Percentiles rank a stretch among this genome's conserved stretches.
Conservation (phyloP, 2,888 invertebrate genomes). For the Ectemnius continuus region DNA sequence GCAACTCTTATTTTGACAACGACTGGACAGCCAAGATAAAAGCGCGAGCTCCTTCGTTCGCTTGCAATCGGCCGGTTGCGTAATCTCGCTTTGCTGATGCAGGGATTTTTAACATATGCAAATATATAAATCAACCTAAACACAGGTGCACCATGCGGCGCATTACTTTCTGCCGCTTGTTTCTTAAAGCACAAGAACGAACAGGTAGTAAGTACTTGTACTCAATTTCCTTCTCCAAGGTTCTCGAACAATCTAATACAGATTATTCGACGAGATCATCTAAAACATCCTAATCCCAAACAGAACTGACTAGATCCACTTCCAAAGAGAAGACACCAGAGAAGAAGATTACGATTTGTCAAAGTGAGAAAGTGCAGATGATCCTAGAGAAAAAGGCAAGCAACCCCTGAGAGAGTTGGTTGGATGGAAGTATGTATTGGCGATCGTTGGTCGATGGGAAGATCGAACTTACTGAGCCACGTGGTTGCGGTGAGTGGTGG, state of each 20-base stretch:
- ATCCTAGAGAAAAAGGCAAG: background rate
- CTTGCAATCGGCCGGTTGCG: background rate
- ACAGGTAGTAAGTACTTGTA: too few relatives aligned
- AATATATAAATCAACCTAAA: background rate
- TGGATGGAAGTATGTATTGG: background rate
- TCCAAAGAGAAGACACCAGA: background rate
- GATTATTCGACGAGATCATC: too few relatives aligned
- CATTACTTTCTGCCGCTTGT: too few relatives aligned
- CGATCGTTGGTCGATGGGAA: slow-evolving; percentile 17
- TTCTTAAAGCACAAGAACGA: too few relatives aligned
- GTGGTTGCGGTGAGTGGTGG: slow-evolving; percentile 62
- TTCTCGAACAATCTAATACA: too few relatives aligned
- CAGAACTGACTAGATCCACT: background rate
- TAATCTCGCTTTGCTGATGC: background rate
- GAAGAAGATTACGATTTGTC: background rate
- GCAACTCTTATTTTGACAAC: slow-evolving; percentile 40
- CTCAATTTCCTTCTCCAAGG: too few relatives aligned
- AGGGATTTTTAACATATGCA: slow-evolving; percentile 5
- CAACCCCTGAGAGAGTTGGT: background rate
- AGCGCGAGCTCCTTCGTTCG: background rate
- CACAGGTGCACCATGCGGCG: too few relatives aligned
- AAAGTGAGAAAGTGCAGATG: background rate
- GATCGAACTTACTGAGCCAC: slow-evolving; percentile 75
- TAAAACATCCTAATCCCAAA: too few relatives aligned
- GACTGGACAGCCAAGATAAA: slow-evolving; percentile 35